These are phyloP conservation scores for Portunus trituberculatus DNA, from an alignment of 1,140 invertebrate species.

Conservation along the genomic window DNA sequence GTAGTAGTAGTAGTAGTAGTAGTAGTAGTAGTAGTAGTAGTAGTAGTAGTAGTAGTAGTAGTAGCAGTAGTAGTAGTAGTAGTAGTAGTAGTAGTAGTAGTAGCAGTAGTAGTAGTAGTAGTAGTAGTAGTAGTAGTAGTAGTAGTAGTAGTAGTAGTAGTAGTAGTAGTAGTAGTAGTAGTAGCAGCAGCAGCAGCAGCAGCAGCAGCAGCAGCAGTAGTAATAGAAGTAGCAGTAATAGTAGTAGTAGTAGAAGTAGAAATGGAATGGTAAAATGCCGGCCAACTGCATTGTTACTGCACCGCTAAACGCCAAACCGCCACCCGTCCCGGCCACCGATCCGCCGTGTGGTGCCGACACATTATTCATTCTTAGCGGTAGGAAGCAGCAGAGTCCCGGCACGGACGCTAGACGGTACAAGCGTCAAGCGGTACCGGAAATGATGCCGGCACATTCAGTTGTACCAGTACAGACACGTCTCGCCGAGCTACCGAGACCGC, in stretches of 20 bases:
- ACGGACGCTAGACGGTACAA: no score
- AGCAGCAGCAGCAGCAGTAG: not conserved
- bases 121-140: not conserved
- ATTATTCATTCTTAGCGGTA: no score
- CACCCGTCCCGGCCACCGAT: no score
- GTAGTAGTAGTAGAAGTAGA: not conserved
- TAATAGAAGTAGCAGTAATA: not conserved
- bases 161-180: constrained; percentile 7
- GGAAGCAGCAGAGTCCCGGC: no score
- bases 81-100: not conserved
- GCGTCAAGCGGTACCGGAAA: no score
- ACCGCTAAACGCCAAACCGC: no score
- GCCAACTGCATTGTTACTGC: no score
- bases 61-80: not conserved
- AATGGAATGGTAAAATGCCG: not conserved
- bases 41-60: constrained; percentile 29
- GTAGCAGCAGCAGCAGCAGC: not conserved
- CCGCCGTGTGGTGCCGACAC: no score
- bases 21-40: not conserved
- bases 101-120: not conserved
- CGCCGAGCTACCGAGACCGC: no score
- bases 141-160: not conserved
- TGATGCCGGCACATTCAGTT: no score
- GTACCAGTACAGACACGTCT: no score
- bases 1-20: not conserved